phyloP scores from a whole-genome alignment of 2,888 invertebrate species.

The Metallyticus violacea region DNA sequence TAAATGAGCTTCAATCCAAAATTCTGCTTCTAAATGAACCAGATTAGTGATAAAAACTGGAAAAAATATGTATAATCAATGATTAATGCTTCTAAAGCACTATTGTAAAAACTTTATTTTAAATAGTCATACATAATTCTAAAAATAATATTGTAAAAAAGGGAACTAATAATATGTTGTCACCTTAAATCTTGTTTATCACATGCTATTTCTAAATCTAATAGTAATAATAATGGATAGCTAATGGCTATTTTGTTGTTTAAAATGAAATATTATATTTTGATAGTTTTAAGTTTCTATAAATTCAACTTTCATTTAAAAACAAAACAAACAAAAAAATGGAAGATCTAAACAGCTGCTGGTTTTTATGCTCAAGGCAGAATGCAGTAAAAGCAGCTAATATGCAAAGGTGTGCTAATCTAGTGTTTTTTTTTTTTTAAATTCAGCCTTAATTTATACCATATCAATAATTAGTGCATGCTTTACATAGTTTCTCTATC shows the following conservation, averaged over 20 bases:
- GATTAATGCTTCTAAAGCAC: not conserved
- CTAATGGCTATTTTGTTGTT: not conserved
- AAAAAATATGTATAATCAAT: not conserved
- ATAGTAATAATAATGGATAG: not conserved
- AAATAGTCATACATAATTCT: not conserved
- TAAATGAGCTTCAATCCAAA: not conserved
- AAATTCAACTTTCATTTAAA: not conserved
- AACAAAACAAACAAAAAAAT: not conserved
- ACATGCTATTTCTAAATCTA: not conserved
- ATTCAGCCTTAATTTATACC: not conserved
- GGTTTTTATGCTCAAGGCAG: not conserved
- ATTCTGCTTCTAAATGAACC: not conserved
- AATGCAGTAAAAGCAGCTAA: not conserved
- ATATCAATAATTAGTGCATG: conserved; percentile 16
- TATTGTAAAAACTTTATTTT: not conserved
- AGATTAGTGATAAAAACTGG: not conserved
- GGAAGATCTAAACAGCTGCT: too few relatives aligned
- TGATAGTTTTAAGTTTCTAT: not conserved
- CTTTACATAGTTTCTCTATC: conserved; percentile 18
- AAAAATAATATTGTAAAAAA: not conserved
- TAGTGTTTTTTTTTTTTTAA: not conserved
- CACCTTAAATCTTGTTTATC: not conserved
- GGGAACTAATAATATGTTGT: not conserved
- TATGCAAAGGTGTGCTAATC: not conserved
- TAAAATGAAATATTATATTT: not conserved